A percentile compares a stretch with the other conserved stretches of the same genome.
Conservation (phyloP, 92 coral and sea anemone species). For the Umimayanthus kanabou region DNA sequence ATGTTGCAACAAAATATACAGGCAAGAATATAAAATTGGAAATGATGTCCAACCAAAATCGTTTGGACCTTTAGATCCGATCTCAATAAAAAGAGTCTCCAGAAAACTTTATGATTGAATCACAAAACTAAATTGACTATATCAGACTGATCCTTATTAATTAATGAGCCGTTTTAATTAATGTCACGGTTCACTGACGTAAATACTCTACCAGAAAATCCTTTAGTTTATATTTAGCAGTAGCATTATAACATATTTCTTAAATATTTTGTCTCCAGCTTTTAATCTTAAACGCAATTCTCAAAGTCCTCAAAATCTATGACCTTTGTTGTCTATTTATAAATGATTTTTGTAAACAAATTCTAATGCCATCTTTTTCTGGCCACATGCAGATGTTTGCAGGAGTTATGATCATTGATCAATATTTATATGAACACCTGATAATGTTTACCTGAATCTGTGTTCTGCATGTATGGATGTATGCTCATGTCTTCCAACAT, state of each 20-base stretch:
- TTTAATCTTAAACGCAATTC: neutral
- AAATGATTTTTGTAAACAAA: neutral
- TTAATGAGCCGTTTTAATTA: neutral
- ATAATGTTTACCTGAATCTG: neutral
- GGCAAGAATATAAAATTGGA: neutral
- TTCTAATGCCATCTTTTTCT: neutral
- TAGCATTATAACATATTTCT: neutral
- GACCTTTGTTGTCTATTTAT: neutral
- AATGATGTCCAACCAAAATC: neutral
- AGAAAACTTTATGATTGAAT: neutral
- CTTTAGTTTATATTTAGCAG: neutral
- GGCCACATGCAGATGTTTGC: slow-evolving; percentile 14
- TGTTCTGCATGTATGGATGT: neutral
- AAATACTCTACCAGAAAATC: neutral
- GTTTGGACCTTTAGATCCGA: neutral
- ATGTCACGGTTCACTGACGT: slow-evolving; percentile 8
- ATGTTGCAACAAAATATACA: neutral
- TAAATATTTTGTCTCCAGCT: neutral
- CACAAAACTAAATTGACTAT: neutral
- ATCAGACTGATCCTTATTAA: neutral
- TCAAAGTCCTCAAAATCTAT: neutral
- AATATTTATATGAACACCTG: neutral
- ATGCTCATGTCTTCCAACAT: too few relatives aligned
- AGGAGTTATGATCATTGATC: neutral
- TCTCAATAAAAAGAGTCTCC: neutral